These are phyloP conservation scores for Xiphydria camelus DNA, from an alignment of 2,888 invertebrate species.

Conservation along the genomic window DNA sequence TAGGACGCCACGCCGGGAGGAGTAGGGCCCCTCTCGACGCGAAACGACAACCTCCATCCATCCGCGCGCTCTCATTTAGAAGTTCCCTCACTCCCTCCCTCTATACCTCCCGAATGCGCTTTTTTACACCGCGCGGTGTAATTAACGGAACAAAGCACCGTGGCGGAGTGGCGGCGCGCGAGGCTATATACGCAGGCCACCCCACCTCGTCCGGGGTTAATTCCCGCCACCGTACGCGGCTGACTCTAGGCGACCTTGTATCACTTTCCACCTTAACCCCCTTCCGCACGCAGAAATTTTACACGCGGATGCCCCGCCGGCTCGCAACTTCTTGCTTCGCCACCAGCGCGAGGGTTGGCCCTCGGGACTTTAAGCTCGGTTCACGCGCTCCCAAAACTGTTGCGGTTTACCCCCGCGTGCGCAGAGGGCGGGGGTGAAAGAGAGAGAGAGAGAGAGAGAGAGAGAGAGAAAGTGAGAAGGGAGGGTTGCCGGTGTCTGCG, in stretches of 20 bases:
- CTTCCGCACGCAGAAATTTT: conserved; percentile 21
- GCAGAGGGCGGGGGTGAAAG: no score
- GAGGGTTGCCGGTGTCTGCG: conserved; percentile 5
- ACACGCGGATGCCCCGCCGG: conserved; percentile 17
- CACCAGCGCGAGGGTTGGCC: conserved; percentile 20
- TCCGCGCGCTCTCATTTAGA: no score
- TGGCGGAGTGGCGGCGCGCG: no score
- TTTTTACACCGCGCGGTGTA: no score
- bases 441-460: no score
- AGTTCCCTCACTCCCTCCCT: no score
- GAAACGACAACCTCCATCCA: no score
- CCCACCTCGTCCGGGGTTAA: conserved; percentile 2
- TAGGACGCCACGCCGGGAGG: no score
- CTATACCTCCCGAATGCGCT: no score
- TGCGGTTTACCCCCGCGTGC: conserved; percentile 20
- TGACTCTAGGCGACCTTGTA: conserved; percentile 30
- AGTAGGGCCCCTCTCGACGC: no score
- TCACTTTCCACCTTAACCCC: conserved; percentile 19
- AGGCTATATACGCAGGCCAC: no score
- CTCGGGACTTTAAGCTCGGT: neutral
- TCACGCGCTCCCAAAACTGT: neutral
- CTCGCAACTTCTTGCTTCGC: conserved; percentile 28
- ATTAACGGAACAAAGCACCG: conserved; percentile 1
- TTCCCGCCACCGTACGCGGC: conserved; percentile 26
- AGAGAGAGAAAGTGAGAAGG: no score